phyloP scores from a whole-genome alignment of 2,113 vertebrate species.

The Aramus guarauna region DNA sequence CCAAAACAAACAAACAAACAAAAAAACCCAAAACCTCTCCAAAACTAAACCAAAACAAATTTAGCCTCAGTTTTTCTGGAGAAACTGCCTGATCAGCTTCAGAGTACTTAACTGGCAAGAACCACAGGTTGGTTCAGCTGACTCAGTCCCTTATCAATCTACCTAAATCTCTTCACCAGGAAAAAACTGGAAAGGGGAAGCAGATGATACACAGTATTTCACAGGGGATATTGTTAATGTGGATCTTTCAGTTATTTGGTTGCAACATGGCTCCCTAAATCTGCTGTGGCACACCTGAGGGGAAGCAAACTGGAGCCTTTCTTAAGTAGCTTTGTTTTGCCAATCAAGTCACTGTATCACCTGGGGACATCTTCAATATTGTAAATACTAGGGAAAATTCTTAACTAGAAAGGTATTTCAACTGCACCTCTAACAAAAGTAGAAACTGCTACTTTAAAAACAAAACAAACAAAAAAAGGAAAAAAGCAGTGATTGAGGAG shows the following conservation, averaged over 20 bases:
- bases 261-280: background rate
- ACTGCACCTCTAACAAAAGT: background rate
- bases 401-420: background rate
- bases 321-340: background rate
- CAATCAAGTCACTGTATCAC: background rate
- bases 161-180: background rate
- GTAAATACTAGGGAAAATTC: background rate
- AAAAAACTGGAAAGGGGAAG: background rate
- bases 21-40: too few species aligned
- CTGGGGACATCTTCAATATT: background rate
- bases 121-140: background rate
- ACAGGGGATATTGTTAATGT: background rate
- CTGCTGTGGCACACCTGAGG: background rate
- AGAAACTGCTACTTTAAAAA: background rate
- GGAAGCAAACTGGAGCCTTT: background rate
- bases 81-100: background rate
- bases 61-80: background rate
- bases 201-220: background rate
- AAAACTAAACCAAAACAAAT: too few species aligned
- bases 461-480: too few species aligned
- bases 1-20: background rate
- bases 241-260: background rate
- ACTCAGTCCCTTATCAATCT: background rate
- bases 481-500: background rate
- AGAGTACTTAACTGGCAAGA: background rate